phyloP scores from a whole-genome alignment of 2,797 vertebrate species.

The Acrocephalus scirpaceus region DNA sequence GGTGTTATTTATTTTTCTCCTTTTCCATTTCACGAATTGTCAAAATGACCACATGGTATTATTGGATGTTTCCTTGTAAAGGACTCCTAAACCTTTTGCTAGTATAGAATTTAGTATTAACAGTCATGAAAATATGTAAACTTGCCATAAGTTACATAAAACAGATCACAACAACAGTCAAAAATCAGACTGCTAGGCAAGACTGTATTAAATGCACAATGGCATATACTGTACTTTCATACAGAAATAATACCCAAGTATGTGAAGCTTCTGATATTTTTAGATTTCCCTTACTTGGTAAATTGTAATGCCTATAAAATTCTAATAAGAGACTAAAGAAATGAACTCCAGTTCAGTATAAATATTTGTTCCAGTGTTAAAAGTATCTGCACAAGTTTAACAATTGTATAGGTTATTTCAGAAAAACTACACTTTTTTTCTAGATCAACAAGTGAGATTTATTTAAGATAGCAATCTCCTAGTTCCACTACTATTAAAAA shows the following conservation, averaged over 20 bases:
- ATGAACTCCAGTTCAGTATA: constrained; percentile 24
- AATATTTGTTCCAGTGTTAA: constrained; percentile 45
- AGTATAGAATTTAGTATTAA: constrained; percentile 64
- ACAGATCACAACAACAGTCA: constrained; percentile 70
- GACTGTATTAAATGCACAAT: constrained; percentile 56
- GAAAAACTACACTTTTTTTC: not conserved
- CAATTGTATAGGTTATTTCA: constrained; percentile 4
- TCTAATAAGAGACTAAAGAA: constrained; percentile 13
- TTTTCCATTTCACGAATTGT: constrained; percentile 5
- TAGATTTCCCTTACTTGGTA: constrained; percentile 41
- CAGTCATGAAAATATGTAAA: constrained; percentile 78
- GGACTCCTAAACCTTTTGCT: constrained; percentile 61
- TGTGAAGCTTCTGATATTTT: constrained; percentile 37
- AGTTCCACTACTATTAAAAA: constrained; percentile 2
- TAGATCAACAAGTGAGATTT: not conserved
- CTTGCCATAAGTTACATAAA: constrained; percentile 75
- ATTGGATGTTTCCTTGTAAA: constrained; percentile 59
- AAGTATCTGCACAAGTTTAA: constrained; percentile 42
- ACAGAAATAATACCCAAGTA: constrained; percentile 32
- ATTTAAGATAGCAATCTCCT: not conserved
- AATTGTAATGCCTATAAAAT: constrained; percentile 19
- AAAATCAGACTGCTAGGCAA: constrained; percentile 64
- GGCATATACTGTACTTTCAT: constrained; percentile 28
- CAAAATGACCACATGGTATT: constrained; percentile 26
- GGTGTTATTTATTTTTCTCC: not conserved